Evolutionary conservation across 92 coral and sea anemone genomes (phyloP).

Genomic region (Zoanthus solanderi): DNA sequence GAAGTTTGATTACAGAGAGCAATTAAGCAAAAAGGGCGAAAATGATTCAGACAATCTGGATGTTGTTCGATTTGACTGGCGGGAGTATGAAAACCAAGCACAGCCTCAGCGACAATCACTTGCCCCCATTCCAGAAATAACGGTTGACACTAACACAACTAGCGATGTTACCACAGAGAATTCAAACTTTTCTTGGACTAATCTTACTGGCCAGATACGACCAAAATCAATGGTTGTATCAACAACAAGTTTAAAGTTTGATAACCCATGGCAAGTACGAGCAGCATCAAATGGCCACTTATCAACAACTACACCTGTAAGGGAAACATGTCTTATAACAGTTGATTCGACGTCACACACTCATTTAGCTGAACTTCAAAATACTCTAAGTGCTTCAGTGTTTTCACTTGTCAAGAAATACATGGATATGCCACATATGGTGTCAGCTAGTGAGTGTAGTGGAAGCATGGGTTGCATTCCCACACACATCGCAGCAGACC

Average conservation of each 20-base stretch:
- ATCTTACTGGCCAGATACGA: not conserved
- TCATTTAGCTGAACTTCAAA: conserved; percentile 71
- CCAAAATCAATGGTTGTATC: conserved; percentile 31
- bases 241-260: conserved; percentile 18
- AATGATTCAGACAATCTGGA: not conserved
- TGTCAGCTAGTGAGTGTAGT: conserved; percentile 86
- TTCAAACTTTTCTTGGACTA: not conserved
- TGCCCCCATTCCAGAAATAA: conserved; percentile 33
- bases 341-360: conserved; percentile 68
- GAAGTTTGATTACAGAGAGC: conserved; percentile 39
- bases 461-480: conserved; percentile 92
- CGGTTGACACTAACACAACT: conserved; percentile 17
- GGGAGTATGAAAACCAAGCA: conserved; percentile 24
- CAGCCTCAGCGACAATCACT: not conserved
- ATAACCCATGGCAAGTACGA: conserved; percentile 60
- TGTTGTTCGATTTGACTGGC: conserved; percentile 49
- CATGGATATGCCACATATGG: conserved; percentile 81
- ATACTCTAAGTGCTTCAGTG: conserved; percentile 81
- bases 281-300: conserved; percentile 61
- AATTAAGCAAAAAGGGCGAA: not conserved
- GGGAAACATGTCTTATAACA: conserved; percentile 80
- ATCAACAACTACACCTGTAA: conserved; percentile 54
- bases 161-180: not conserved
- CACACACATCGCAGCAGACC: conserved; percentile 70
- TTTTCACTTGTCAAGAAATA: conserved; percentile 80